Base-by-base conservation (phyloP, 2,797 vertebrate genomes). In the Phataginus tricuspis region DNA sequence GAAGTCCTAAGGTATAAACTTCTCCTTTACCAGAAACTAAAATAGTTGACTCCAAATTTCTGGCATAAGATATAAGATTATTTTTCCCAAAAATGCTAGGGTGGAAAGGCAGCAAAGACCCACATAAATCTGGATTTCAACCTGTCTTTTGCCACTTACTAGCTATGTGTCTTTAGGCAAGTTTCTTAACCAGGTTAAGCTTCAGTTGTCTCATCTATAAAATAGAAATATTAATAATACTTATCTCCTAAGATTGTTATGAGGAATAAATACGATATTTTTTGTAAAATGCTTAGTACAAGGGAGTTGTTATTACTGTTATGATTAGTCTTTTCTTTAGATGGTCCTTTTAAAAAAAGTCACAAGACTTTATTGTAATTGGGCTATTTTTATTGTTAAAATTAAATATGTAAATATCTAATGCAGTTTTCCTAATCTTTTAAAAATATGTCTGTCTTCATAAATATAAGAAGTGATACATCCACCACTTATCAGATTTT, bases 401-500 rank as follows among this genome's bases (percentile, higher is more conserved):
- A 82, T 59, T 57, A 90, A 95, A 90, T 71, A 53, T 69, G 64
- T 7, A 66, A 66, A 59, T 83, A 87, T 31, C 63, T 94, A 84
- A 94, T 42, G 29, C 15, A 80, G 53, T 91, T 96, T 92, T 63
- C 84, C 82, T 94, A 79, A 80, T 34, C 39, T 96, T 49, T 79
- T 82, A 68, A 89, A 93, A 92, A 86, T 75, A 82, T 15, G 9
- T 69, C 27, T 49, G 88, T 72, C 31, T 85, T 85, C 82, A 6
- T 77, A 89, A 96, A 72, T 79, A 84, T 77, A 94, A 75, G 96
- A 83, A 69, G 19, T 72, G 72, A 90, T 71, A 89, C 2, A 74
- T 23, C 57, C 25, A 68, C 34, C 34, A 86, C n/a, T 95, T 96
- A 91, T 49, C n/a, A 97, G 63, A 97, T 37, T 83, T 59, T 93